These are phyloP conservation scores for Xerus inauris DNA, from an alignment of 2,113 vertebrate genomes.

Conservation along the genomic window DNA sequence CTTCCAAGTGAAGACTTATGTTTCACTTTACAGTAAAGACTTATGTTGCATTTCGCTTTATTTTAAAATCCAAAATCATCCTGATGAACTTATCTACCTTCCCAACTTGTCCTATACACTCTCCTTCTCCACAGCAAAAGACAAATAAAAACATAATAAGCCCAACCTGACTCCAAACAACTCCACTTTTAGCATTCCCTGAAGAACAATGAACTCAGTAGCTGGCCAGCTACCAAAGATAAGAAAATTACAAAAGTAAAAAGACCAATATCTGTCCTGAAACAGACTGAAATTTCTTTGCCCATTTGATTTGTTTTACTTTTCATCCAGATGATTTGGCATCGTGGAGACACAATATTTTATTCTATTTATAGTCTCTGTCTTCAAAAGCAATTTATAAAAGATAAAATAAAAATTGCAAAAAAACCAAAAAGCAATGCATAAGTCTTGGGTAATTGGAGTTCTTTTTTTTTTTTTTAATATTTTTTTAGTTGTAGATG, in stretches of 20 bases:
- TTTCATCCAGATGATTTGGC: background rate
- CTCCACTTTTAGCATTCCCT: background rate
- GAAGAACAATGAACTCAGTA: background rate
- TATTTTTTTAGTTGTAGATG: too few species aligned
- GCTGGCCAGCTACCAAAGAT: slow-evolving; percentile 21
- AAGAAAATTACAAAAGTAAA: slow-evolving; percentile 8
- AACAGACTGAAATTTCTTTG: background rate
- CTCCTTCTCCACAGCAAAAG: background rate
- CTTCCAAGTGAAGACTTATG: background rate
- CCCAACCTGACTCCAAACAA: background rate
- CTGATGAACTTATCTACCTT: background rate
- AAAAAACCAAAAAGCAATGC: background rate
- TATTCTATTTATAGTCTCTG: background rate
- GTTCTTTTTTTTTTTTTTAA: too few species aligned
- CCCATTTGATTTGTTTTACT: background rate
- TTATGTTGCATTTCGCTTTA: slow-evolving; percentile 2
- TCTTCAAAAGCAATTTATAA: background rate
- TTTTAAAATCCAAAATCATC: slow-evolving; percentile 37
- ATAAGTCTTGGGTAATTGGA: background rate
- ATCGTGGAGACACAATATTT: background rate
- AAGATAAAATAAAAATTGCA: slow-evolving; percentile 16
- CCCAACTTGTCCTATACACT: background rate
- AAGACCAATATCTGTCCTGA: background rate
- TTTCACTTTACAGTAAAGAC: background rate
- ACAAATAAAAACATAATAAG: slow-evolving; percentile 23